Evolutionary conservation across 2,888 invertebrate genomes (phyloP).

Genomic region (Nymphalis c-album): DNA sequence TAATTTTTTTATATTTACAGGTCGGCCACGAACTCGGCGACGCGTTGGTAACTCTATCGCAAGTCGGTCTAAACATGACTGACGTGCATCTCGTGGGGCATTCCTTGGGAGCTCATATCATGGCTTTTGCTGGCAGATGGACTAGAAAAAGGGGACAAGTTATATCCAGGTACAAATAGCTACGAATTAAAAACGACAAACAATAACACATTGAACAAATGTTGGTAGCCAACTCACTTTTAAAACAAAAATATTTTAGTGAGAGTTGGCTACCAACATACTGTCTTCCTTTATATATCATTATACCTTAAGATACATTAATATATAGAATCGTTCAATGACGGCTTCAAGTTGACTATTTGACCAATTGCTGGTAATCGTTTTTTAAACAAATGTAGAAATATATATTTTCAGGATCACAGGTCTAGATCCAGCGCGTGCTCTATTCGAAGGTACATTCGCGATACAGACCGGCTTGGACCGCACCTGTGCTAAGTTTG

Average conservation of each 20-base stretch:
- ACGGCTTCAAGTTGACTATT: no score
- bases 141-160: constrained; percentile 54
- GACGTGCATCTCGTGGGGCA: constrained; percentile 68
- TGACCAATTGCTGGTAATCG: no score
- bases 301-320: no score
- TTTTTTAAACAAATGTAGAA: no score
- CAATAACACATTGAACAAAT: no score
- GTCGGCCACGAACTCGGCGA: constrained; percentile 38
- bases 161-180: constrained; percentile 55
- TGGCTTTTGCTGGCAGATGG: constrained; percentile 64
- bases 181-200: no score
- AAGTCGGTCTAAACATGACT: constrained; percentile 58
- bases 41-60: constrained; percentile 47
- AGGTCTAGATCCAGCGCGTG: constrained; percentile 82
- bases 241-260: no score
- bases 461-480: constrained; percentile 59
- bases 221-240: no score
- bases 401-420: constrained; percentile 68
- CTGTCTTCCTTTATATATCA: no score
- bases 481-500: constrained; percentile 79
- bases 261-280: no score
- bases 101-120: constrained; percentile 72
- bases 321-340: no score
- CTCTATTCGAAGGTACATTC: constrained; percentile 77
- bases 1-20: constrained; percentile 25